Base-by-base conservation (phyloP, 2,797 vertebrate species). In the Catharus ustulatus region DNA sequence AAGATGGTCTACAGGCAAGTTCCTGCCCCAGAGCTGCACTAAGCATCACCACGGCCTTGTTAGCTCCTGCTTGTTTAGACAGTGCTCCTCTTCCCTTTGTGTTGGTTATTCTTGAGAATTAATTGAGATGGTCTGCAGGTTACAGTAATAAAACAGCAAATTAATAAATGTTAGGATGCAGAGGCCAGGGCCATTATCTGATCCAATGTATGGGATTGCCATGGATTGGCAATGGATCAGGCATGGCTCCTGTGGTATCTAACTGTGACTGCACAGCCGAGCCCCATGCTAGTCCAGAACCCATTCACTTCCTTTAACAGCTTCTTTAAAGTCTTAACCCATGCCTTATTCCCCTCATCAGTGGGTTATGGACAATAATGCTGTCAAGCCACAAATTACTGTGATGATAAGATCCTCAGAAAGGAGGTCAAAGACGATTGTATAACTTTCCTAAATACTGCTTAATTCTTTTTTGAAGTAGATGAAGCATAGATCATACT, bases 11-110 rank as follows among this genome's bases (percentile, higher is more conserved):
- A 15, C 51, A 27, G 48, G 51, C 69, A 72, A 38, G 40, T 30
- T 68, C 21, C 16, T 32, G 23, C 54, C 42, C 45, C 26, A 9
- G 32, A 26, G 46, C 36, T 12, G 15, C 7, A n/a, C 1, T 1
- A 27, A 81, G 59, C 67, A 40, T 27, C 6, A 0, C 38, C 51
- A 20, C 0, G 0, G 42, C 67, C 48, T 61, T 4, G 0, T 51
- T 36, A 71, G 45, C 36, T 81, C 69, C 77, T 42, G 5, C 42
- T 43, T 62, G 30, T 73, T 82, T 43, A 75, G 59, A 30, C 0
- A 69, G n/a, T 4, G 29, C 15, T 71, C 62, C 55, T 84, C 21
- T 69, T 85, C 62, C 61, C 22, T n/a, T 51, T 57, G 42, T 24
- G 38, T 36, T 68, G 73, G 19, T 64, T 46, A 49, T 48, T 78